Percentiles rank a stretch among this genome's conserved stretches.
phyloP scores from a whole-genome alignment of 2,797 vertebrate genomes.

The Rhinatrema bivittatum region DNA sequence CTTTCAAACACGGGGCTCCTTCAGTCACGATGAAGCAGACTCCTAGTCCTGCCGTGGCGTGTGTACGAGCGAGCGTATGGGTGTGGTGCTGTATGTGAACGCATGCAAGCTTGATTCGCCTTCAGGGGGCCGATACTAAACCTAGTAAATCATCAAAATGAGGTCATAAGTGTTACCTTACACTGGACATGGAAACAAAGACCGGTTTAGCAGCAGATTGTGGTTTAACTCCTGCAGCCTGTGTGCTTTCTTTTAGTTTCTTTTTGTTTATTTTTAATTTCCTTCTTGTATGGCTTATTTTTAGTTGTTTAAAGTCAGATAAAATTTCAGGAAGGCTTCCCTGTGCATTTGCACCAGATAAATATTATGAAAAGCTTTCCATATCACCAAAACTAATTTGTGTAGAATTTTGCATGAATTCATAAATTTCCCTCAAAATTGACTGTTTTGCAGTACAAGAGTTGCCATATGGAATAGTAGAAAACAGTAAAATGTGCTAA shows the following conservation, averaged over 20 bases:
- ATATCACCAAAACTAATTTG: constrained; percentile 77
- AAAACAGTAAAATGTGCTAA: constrained; percentile 68
- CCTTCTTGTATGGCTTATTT: constrained; percentile 75
- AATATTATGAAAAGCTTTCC: constrained; percentile 83
- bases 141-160: constrained; percentile 70
- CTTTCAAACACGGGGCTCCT: constrained; percentile 70
- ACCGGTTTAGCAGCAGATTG: constrained; percentile 82
- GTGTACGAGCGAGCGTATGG: constrained; percentile 70
- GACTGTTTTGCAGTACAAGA: constrained; percentile 77
- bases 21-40: constrained; percentile 69
- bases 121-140: constrained; percentile 75
- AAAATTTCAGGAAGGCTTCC: constrained; percentile 73
- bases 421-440: constrained; percentile 62
- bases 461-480: constrained; percentile 73
- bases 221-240: constrained; percentile 81
- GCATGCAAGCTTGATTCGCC: constrained; percentile 83
- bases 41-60: constrained; percentile 75
- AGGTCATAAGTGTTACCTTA: constrained; percentile 76
- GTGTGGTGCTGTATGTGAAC: constrained; percentile 85
- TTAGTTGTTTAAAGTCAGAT: constrained; percentile 86
- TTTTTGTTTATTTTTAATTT: constrained; percentile 55
- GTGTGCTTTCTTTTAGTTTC: constrained; percentile 44
- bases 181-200: constrained; percentile 85
- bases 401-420: constrained; percentile 72
- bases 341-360: constrained; percentile 81